Conservation (phyloP, 2,113 vertebrate species). For the Ammodytes marinus region DNA sequence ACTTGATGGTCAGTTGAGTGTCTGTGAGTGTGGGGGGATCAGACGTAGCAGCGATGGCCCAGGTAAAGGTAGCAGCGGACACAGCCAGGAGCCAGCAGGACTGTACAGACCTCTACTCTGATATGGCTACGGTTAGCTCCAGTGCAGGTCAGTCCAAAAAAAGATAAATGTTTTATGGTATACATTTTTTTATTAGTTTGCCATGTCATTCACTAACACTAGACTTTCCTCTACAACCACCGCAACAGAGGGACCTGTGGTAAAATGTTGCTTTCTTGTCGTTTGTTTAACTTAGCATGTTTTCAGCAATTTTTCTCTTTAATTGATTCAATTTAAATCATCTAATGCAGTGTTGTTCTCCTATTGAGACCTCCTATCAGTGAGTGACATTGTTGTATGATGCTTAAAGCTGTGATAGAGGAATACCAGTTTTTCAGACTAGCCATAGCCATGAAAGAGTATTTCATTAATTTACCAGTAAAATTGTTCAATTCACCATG, state of each 20-base stretch:
- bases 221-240: background rate
- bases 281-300: background rate
- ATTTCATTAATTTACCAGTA: background rate
- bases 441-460: too few relatives aligned
- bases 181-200: background rate
- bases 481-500: background rate
- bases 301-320: background rate
- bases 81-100: constrained; percentile 68
- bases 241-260: background rate
- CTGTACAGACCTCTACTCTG: constrained; percentile 79
- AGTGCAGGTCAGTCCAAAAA: constrained; percentile 79
- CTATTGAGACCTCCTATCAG: background rate
- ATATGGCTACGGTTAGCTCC: constrained; percentile 84
- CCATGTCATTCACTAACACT: background rate
- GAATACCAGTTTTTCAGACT: background rate
- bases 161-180: background rate
- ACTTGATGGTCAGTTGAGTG: constrained; percentile 53
- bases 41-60: constrained; percentile 67
- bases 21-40: constrained; percentile 8
- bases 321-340: background rate
- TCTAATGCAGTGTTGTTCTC: background rate
- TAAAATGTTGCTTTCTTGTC: background rate
- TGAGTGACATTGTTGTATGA: background rate
- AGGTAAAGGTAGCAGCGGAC: constrained; percentile 70
- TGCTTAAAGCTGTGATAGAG: background rate